Conservation (phyloP, 2,888 invertebrate genomes). For the Perithous albicinctus region DNA sequence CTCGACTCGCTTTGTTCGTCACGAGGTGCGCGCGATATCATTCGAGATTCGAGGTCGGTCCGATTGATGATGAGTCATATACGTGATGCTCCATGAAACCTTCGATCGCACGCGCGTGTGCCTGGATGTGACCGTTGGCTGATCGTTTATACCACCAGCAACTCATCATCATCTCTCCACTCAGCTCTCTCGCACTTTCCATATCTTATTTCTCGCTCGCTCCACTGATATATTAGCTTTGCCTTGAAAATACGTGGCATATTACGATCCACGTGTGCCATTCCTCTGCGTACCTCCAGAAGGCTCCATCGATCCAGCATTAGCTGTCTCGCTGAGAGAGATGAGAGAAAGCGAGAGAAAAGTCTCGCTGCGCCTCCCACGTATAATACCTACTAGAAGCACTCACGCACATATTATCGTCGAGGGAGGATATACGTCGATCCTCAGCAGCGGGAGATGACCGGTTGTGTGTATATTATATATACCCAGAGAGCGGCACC, state of each 20-base stretch:
- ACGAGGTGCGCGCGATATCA: conserved; percentile 10
- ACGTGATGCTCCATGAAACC: not conserved
- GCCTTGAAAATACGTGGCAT: conserved; percentile 34
- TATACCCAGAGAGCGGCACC: not conserved
- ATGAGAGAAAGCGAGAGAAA: not conserved
- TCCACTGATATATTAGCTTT: conserved; percentile 30
- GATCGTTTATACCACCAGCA: conserved; percentile 27
- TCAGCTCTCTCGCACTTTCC: conserved; percentile 27
- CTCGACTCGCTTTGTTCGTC: conserved; percentile 23
- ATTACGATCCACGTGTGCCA: conserved; percentile 22
- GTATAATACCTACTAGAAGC: not conserved
- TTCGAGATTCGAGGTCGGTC: conserved; percentile 33
- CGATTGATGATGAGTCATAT: conserved; percentile 42
- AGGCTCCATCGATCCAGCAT: conserved; percentile 33
- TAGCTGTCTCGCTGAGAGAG: conserved; percentile 6
- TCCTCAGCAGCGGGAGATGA: not conserved
- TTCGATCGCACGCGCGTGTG: conserved; percentile 8
- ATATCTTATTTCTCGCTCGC: conserved; percentile 51
- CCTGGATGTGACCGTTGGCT: conserved; percentile 1
- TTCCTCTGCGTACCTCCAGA: not conserved
- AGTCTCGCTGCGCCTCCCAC: conserved; percentile 2
- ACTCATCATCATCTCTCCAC: conserved; percentile 4
- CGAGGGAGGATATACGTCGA: not conserved
- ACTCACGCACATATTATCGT: not conserved
- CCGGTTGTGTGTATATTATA: not conserved